Evolutionary conservation across 2,797 vertebrate species (phyloP).

Genomic region (Percopsis omiscomaycus): DNA sequence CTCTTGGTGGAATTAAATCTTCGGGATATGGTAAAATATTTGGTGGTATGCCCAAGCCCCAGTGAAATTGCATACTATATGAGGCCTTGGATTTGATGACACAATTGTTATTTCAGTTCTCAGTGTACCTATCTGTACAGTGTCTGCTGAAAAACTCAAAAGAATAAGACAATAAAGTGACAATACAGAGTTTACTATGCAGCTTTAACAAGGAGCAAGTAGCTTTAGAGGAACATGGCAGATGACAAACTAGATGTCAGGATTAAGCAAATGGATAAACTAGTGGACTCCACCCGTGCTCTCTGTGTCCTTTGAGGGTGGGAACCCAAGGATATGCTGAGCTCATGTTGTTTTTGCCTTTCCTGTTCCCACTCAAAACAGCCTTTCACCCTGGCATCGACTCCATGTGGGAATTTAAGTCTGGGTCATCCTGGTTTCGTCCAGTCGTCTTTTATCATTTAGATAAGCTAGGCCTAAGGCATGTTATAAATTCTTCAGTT

Average conservation of each 20-base stretch:
- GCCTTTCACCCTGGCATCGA: conserved; percentile 44
- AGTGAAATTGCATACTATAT: too few species aligned
- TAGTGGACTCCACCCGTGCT: conserved; percentile 62
- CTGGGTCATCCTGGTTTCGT: conserved; percentile 41
- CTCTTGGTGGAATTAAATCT: too few species aligned
- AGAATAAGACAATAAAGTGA: too few species aligned
- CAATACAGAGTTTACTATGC: neutral
- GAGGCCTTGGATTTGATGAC: too few species aligned
- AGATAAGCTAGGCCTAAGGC: too few species aligned
- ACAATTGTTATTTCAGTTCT: too few species aligned
- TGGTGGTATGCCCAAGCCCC: too few species aligned
- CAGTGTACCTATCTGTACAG: too few species aligned
- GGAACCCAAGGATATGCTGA: conserved; percentile 58
- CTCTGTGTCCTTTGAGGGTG: conserved; percentile 74
- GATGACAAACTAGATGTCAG: conserved; percentile 30
- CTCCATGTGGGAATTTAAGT: conserved; percentile 48
- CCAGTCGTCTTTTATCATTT: conserved; percentile 30
- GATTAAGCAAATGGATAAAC: conserved; percentile 54
- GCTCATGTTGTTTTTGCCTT: conserved; percentile 63
- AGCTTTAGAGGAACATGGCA: conserved; percentile 24
- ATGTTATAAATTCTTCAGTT: neutral
- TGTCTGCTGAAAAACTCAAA: too few species aligned
- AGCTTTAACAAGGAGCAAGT: conserved; percentile 10
- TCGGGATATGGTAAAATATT: too few species aligned
- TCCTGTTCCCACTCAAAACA: conserved; percentile 39